These are phyloP conservation scores for Drosophila watanabei DNA, from an alignment of 1,140 invertebrate genomes.

Conservation along the genomic window DNA sequence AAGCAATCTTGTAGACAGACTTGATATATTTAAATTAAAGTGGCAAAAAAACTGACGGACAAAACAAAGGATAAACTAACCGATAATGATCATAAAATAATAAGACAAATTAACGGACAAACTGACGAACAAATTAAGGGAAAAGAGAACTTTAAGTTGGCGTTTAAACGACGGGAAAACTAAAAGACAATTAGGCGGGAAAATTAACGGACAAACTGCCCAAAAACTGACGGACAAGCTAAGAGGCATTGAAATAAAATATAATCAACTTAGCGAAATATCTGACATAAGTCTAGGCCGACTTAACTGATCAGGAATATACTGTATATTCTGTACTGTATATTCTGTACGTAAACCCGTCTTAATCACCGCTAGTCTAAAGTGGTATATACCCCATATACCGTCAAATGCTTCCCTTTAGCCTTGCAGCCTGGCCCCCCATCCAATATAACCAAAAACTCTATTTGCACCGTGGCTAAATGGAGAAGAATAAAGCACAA, in stretches of 20 bases:
- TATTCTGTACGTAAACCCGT: background rate
- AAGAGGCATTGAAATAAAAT: background rate
- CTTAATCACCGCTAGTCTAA: background rate
- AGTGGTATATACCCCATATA: background rate
- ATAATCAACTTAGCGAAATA: background rate
- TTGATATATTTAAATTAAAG: too few species aligned
- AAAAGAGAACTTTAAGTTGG: too few species aligned
- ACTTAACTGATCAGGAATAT: too few species aligned
- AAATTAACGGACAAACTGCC: background rate
- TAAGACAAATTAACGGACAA: background rate
- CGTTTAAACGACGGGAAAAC: too few species aligned
- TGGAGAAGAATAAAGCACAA: slow-evolving; percentile 62
- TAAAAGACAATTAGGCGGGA: too few species aligned
- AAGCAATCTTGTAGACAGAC: too few species aligned
- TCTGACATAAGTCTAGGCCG: too few species aligned
- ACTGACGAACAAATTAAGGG: background rate
- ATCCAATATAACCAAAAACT: background rate
- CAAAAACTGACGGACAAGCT: background rate
- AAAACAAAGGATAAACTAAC: background rate
- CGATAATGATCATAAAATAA: too few species aligned
- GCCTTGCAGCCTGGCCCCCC: background rate
- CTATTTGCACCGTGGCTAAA: slow-evolving; percentile 11
- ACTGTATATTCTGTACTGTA: too few species aligned
- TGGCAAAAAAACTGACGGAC: background rate
- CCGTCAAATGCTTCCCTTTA: background rate